These are phyloP conservation scores for Vidua macroura DNA, from an alignment of 2,113 vertebrate species.

Conservation along the genomic window DNA sequence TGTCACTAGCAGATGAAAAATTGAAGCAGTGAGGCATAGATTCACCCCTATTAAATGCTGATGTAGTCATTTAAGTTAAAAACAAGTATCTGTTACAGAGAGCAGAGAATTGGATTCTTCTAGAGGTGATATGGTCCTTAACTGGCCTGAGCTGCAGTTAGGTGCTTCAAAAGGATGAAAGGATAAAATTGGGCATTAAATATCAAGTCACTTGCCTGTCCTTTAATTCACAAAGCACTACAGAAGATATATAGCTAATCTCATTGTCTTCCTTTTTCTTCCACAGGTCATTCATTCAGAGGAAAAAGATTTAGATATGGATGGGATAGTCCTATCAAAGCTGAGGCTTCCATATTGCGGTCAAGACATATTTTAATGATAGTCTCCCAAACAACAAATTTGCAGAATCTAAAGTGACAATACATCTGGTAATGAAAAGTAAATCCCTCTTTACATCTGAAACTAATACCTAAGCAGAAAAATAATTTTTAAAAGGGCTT, in stretches of 20 bases:
- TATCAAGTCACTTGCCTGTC: neutral
- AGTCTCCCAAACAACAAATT: neutral
- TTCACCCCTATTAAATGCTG: neutral
- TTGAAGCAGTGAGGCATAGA: neutral
- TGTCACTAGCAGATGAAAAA: neutral
- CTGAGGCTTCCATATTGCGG: neutral
- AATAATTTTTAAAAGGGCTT: constrained; percentile 3
- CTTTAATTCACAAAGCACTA: neutral
- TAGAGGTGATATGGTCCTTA: neutral
- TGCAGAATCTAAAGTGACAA: neutral
- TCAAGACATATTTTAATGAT: neutral
- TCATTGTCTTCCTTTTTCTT: neutral
- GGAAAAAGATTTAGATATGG: neutral
- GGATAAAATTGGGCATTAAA: neutral
- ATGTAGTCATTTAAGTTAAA: neutral
- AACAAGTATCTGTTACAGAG: neutral
- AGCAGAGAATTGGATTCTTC: neutral
- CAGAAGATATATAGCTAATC: neutral
- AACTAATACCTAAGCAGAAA: constrained; percentile 44
- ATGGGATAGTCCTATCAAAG: neutral
- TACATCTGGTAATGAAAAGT: neutral
- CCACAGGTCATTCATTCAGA: neutral
- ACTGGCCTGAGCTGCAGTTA: neutral
- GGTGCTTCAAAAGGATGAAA: neutral
- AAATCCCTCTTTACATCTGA: constrained; percentile 34